Evolutionary conservation across 30 jellyfish, hydroid and myxozoan species (phyloP).

Genomic region (Pseudorhiza aurosa): DNA sequence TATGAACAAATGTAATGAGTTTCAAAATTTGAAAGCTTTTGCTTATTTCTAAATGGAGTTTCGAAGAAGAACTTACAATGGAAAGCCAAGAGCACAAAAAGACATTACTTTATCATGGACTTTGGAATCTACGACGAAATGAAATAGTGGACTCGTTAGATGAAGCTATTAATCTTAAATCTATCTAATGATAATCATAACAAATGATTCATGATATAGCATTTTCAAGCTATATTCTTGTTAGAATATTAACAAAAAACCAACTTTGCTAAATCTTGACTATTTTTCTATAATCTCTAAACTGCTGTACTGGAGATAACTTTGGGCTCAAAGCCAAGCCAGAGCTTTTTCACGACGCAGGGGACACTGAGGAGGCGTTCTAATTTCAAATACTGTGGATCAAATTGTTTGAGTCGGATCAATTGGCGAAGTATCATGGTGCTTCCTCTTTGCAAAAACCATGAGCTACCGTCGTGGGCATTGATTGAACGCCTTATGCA

Average conservation of each 20-base stretch:
- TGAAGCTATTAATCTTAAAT: constrained; percentile 21
- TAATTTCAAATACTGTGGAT: too few relatives aligned
- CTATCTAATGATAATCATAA: constrained; percentile 19
- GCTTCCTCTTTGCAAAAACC: too few relatives aligned
- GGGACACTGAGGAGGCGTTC: too few relatives aligned
- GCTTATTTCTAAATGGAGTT: neutral
- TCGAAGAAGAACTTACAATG: neutral
- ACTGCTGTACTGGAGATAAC: too few relatives aligned
- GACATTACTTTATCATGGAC: constrained; percentile 28
- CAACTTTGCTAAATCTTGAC: constrained; percentile 24
- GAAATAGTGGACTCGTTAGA: constrained; percentile 27
- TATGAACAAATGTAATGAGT: constrained; percentile 45
- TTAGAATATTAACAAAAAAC: constrained; percentile 13
- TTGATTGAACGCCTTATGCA: too few relatives aligned
- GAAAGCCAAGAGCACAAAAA: neutral
- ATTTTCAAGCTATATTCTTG: constrained; percentile 16
- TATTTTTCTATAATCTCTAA: too few relatives aligned
- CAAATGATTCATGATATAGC: constrained; percentile 23
- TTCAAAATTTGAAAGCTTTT: constrained; percentile 2
- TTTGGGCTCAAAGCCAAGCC: too few relatives aligned
- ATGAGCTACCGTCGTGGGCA: too few relatives aligned
- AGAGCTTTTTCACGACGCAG: too few relatives aligned
- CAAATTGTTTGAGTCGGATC: too few relatives aligned
- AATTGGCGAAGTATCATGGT: too few relatives aligned
- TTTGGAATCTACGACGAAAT: constrained; percentile 10